Evolutionary conservation across 2,113 vertebrate species (phyloP).

Genomic region (Dolichallabes microphthalmus): DNA sequence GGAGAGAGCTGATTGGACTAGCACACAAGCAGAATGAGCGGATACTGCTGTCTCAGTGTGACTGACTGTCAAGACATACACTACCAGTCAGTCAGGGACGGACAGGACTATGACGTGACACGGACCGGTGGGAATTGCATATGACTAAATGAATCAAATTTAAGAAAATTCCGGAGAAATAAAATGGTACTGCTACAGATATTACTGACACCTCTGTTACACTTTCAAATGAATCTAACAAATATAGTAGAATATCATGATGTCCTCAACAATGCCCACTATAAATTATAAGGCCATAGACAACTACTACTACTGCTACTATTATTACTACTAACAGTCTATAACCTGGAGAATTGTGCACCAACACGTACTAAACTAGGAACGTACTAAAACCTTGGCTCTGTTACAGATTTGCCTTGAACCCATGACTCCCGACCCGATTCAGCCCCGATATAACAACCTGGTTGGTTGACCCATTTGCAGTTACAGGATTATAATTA

Average conservation of each 20-base stretch:
- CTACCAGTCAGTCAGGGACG: no score
- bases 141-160: no score
- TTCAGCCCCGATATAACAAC: not conserved
- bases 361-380: not conserved
- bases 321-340: not conserved
- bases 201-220: not conserved
- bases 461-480: slow-evolving; percentile 54
- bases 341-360: not conserved
- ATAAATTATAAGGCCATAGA: not conserved
- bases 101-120: no score
- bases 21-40: no score
- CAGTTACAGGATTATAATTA: slow-evolving; percentile 14
- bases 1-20: no score
- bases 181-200: not conserved
- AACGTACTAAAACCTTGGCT: not conserved
- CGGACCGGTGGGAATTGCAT: no score
- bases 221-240: not conserved
- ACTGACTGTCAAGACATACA: no score
- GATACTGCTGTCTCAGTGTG: no score
- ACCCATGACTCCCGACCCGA: not conserved
- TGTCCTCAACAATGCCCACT: not conserved
- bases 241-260: not conserved
- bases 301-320: not conserved
- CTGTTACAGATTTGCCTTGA: slow-evolving; percentile 1
- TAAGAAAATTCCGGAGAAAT: no score